Conservation (phyloP, 2,888 invertebrate species). For the Tinea semifulvella region DNA sequence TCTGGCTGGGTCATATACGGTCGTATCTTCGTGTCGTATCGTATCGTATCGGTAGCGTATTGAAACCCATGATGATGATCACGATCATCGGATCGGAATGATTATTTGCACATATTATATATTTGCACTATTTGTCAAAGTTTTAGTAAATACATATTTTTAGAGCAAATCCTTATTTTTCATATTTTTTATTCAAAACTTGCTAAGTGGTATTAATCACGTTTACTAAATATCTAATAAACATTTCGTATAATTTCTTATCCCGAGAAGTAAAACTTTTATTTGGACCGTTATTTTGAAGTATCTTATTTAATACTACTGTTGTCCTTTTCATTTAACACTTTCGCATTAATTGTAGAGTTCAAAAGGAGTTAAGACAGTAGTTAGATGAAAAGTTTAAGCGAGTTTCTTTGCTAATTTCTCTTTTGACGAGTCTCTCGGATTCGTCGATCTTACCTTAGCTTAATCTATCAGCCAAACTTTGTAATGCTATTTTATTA, state of each 20-base stretch:
- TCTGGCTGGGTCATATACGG: too few relatives aligned
- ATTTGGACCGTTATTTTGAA: not conserved
- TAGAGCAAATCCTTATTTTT: too few relatives aligned
- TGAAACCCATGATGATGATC: too few relatives aligned
- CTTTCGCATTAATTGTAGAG: conserved; percentile 43
- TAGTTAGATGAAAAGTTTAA: conserved; percentile 12
- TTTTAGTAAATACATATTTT: too few relatives aligned
- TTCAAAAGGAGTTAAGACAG: conserved; percentile 21
- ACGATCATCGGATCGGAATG: too few relatives aligned
- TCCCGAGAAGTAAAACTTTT: conserved; percentile 6
- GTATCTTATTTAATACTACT: conserved; percentile 44
- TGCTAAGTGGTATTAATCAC: not conserved
- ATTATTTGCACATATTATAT: too few relatives aligned
- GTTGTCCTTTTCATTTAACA: conserved; percentile 40
- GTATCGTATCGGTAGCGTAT: too few relatives aligned
- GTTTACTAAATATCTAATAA: not conserved
- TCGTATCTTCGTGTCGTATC: too few relatives aligned
- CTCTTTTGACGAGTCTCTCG: conserved; percentile 12
- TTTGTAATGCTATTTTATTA: conserved; percentile 10
- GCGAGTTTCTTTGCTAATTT: conserved; percentile 12
- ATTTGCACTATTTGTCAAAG: too few relatives aligned
- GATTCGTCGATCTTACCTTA: conserved; percentile 5
- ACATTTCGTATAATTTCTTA: not conserved
- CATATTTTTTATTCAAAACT: too few relatives aligned
- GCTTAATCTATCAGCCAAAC: conserved; percentile 8